Base-by-base conservation (phyloP, 2,113 vertebrate species). In the Pseudorectes ferrugineus region DNA sequence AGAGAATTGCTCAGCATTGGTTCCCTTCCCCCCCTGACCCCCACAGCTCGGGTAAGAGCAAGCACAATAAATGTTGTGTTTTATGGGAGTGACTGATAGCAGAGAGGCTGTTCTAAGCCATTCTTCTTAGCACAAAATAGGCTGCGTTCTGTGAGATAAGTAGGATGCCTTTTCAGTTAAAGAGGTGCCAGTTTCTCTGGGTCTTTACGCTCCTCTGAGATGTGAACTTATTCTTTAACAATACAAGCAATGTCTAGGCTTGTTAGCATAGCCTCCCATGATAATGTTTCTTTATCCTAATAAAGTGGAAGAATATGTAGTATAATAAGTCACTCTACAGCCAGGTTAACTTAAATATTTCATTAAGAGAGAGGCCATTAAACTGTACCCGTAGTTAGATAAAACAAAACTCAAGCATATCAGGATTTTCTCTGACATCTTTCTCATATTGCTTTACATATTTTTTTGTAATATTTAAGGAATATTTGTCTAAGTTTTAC, bases 331-430 rank as follows among this genome's bases (percentile, higher is more conserved):
- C 81, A 92, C 68, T 89, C 70, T 72, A 71, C 82, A 96, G 91
- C 65, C 85, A 92, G 75, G 79, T 92, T 89, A 87, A 82, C 74
- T 90, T 95, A 84, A 96, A 93, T 96, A 90, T 97, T 95, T 96
- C 80, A 90, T 92, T 93, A 93, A 79, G 85, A 72, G 57, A 70
- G 94, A 36, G 73, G 62, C 83, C 72, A 82, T 95, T 93, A 94
- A 88, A 65, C 70, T 87, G 63, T 45, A 92, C 36, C 70, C 88
- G 65, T 59, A 72, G 61, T 87, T 87, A 73, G 84, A 79, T 86
- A 82, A 85, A 96, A 73, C 48, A 89, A 94, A 96, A 92, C 49
- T 79, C 76, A n/a, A 80, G 42, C 14, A 23, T 72, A 88, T 48
- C 72, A 58, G 70, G 78, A 70, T 96, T 95, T 85, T 93, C 67